Evolutionary conservation across 2,888 invertebrate genomes (phyloP).

Genomic region (Blera fallax): DNA sequence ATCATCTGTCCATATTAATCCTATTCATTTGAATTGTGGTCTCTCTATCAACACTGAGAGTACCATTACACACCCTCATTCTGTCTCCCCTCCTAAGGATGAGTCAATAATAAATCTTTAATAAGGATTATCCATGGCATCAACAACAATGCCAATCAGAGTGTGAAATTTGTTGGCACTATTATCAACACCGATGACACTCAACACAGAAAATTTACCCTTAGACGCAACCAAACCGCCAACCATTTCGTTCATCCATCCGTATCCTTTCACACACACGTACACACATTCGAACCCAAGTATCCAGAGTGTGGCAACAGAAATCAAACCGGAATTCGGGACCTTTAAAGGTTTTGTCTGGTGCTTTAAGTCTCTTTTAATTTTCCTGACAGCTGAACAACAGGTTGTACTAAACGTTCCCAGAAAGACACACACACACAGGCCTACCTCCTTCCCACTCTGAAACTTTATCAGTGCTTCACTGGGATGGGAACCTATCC

Average conservation of each 20-base stretch:
- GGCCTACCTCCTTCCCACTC: neutral
- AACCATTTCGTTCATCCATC: neutral
- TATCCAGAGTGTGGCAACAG: conserved; percentile 5
- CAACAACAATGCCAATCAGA: conserved; percentile 43
- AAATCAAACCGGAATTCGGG: conserved; percentile 58
- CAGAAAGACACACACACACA: neutral
- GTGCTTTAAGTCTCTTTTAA: conserved; percentile 33
- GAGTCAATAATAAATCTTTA: conserved; percentile 53
- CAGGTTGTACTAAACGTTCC: conserved; percentile 40
- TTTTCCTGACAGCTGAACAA: conserved; percentile 55
- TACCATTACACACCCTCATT: neutral
- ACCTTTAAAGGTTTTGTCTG: neutral
- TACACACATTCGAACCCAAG: neutral
- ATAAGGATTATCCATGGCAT: conserved; percentile 42
- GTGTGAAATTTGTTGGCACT: conserved; percentile 43
- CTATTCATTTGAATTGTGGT: conserved; percentile 19
- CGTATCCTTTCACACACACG: neutral
- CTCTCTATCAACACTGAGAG: neutral
- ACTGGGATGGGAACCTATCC: neutral
- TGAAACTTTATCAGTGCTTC: neutral
- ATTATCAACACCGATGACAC: conserved; percentile 28
- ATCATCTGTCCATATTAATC: conserved; percentile 43
- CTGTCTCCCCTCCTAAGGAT: neutral
- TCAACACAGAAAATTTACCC: conserved; percentile 22
- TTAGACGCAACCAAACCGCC: neutral